Evolutionary conservation across 2,113 vertebrate genomes (phyloP), one percentile per base, ranked within the genome.

Genomic region (Triplophysa siluroides): DNA sequence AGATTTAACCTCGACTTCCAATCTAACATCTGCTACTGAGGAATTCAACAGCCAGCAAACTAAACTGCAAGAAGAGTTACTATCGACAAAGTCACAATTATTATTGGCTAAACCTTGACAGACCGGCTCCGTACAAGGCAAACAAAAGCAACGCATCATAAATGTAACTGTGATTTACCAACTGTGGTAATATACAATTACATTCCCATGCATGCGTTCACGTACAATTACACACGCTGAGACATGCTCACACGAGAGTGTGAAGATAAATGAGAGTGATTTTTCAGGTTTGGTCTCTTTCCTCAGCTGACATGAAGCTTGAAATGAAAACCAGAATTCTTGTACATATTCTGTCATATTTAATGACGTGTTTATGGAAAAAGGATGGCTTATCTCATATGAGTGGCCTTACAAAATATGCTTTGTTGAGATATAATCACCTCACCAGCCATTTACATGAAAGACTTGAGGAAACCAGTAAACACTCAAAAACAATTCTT

Each of bases 151-250:
- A 6, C 58, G 16, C 68, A 21, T 61, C 19, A 50, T 63, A 80
- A 74, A 74, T 60, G 23, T 7, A 63, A 43, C 11, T 14, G 6
- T 74, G 24, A 79, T 79, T 71, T 80, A 50, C 63, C 29, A 56
- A 33, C 78, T 64, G 69, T 52, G 29, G 33, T 43, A 62, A 75
- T 62, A 62, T 24, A 38, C 56, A 43, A 33, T 62, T 13, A 52
- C 13, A 16, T 52, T 52, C 14, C 47, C 47, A 52, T 75, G 38
- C 70, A 56, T 41, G 29, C 29, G 29, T 29, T 73, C 13, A 50
- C 3, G 23, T n/a, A 60, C 71, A 43, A 14, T 74, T 41, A 23
- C 52, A 60, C 41, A 43, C n/a, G 58, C 19, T 38, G 33, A 52
- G 69, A 72, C 54, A 74, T 74, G 29, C 56, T 21, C 33, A n/a